Conservation (phyloP, 2,797 vertebrate genomes). For the Sciurus carolinensis region DNA sequence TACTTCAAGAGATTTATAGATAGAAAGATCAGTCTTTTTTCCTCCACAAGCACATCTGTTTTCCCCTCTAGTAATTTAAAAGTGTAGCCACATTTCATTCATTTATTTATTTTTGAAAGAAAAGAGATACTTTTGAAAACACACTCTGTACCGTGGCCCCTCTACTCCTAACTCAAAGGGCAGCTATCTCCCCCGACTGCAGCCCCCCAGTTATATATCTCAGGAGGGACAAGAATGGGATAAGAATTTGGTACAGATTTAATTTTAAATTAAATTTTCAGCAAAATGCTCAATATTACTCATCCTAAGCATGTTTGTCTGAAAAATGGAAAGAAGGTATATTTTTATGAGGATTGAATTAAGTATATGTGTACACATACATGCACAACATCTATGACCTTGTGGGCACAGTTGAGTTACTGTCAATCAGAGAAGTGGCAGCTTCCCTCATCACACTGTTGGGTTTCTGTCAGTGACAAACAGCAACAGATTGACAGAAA, state of each 20-base stretch:
- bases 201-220: too few relatives aligned
- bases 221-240: neutral
- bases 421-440: neutral
- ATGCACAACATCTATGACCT: neutral
- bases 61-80: neutral
- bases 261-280: neutral
- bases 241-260: neutral
- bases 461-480: neutral
- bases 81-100: neutral
- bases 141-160: neutral
- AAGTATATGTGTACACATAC: neutral
- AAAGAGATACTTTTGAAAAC: neutral
- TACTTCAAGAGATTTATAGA: neutral
- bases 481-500: neutral
- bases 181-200: neutral
- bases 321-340: neutral
- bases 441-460: neutral
- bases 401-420: neutral
- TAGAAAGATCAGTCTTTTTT: neutral
- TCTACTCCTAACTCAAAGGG: neutral
- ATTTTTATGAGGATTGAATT: slow-evolving; percentile 1
- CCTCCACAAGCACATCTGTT: neutral
- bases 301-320: neutral
- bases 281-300: neutral
- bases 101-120: neutral